Evolutionary conservation across 2,888 invertebrate species (phyloP).

Genomic region (Caenorhabditis afra): DNA sequence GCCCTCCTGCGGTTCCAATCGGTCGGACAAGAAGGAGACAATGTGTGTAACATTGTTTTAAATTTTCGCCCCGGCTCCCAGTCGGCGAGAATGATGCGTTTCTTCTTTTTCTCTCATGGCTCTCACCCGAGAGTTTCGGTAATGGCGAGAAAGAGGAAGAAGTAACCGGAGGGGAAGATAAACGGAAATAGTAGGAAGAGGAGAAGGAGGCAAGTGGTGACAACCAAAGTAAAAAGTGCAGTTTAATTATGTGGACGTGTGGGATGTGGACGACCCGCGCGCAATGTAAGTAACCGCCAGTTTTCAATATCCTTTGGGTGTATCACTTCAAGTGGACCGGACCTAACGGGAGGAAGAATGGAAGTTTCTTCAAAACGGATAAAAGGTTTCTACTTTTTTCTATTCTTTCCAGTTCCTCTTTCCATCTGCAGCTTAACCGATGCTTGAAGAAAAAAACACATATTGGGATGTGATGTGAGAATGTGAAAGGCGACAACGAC

Average conservation of each 20-base stretch:
- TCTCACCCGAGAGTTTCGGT: too few relatives aligned
- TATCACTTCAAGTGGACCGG: conserved; percentile 29
- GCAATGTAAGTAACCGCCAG: conserved; percentile 14
- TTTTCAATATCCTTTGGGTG: conserved; percentile 27
- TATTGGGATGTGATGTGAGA: conserved; percentile 7
- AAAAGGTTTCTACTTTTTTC: neutral
- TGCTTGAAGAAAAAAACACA: conserved; percentile 6
- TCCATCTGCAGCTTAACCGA: neutral
- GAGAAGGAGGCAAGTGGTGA: conserved; percentile 28
- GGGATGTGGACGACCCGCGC: conserved; percentile 22
- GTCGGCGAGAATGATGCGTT: neutral
- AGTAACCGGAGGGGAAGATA: conserved; percentile 2
- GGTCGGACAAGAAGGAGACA: conserved; percentile 42
- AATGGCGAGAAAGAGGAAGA: conserved; percentile 11
- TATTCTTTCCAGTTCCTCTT: too few relatives aligned
- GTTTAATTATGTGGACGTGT: conserved; percentile 49
- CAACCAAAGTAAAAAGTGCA: conserved; percentile 55
- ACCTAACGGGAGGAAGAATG: conserved; percentile 13
- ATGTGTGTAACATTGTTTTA: conserved; percentile 52
- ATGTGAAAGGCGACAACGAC: neutral
- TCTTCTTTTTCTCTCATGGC: neutral
- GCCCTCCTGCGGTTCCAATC: conserved; percentile 7
- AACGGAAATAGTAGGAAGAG: conserved; percentile 14
- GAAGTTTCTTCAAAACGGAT: conserved; percentile 1
- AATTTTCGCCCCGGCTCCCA: conserved; percentile 33